Evolutionary conservation across 2,113 vertebrate genomes (phyloP), one percentile per base, ranked within the genome.

Genomic region (Hydrochoerus hydrochaeris): DNA sequence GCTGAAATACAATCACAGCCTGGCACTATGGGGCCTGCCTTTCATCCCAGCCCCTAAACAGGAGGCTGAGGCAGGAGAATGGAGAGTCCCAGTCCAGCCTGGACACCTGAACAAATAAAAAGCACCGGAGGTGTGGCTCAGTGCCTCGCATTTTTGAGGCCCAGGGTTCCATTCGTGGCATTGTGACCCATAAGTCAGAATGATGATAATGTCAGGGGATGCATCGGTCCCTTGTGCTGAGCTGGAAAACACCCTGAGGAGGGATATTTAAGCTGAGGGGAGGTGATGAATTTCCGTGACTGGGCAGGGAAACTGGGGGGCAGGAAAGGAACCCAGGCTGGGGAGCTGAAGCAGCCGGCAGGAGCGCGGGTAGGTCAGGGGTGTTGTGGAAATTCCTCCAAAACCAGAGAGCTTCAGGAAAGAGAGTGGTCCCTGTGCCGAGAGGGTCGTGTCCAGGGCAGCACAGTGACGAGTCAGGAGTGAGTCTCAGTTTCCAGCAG

Each of bases 361-460:
- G 4, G 32, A 93, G 58, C 14, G 12, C 20, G 24, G 32, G 16
- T 4, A 3, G 38, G n/a, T 11, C 26, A 2, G 26, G 0, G 5
- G 28, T 65, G 14, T 0, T 77, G 16, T 22, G 73, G 10, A 41
- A 57, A 28, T 9, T 58, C 26, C n/a, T 22, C 85, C 32, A 69
- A 69, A 67, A 24, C 3, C 84, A 35, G 5, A 35, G 35, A 85
- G 38, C 2, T n/a, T 13, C 58, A 41, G 75, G n/a, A 49, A 52
- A 57, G 49, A 63, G 9, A 73, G n/a, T 22, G 46, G 44, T 13
- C 3, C 16, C 44, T 38, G 54, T 7, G 7, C 1, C 1, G 32
- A 90, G 2, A 22, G 30, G 69, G 49, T 44, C 19, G 24, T 24
- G 19, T 22, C 65, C 78, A 22, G 17, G 16, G 41, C 9, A 16